Base-by-base conservation (phyloP, 1,140 invertebrate species). In the Triops longicaudatus region DNA sequence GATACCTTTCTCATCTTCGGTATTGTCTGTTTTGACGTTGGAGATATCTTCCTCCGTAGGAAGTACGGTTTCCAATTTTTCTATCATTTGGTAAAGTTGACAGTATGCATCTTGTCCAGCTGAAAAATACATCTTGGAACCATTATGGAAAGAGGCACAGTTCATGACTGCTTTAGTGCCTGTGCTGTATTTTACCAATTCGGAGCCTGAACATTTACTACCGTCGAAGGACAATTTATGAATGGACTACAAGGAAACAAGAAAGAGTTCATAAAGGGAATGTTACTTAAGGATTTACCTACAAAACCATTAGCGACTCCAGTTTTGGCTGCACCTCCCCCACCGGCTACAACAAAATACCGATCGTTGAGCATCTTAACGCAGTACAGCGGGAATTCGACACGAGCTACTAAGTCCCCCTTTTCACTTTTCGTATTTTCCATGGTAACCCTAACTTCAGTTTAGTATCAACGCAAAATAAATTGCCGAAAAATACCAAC, bases 231-330 rank as follows among this genome's bases (percentile, higher is more conserved):
- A 92, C 31, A 97, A 82, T 85, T 97, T 94, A 86, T 94, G 97
- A 81, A 97, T 92, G 89, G 96, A 93, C 94, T 96, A 82, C 2
- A 83, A 82, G 80, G 79, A 73, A 81, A 82, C 1, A 42, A 41
- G 26, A 75, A 12, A 79, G 26, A 26, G 71, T 73, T 26, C 72
- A 71, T n/a, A 71, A n/a, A 79, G 73, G 79, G 1, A 71, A 63
- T 37, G 72, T 73, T 74, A 80, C 73, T n/a, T 76, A 78, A 26
- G 76, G 71, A 77, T 75, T 76, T 79, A 78, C 71, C 72, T 79
- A 86, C 95, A 87, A 98, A 96, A 84, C 94, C 93, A 89, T 99
- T 98, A 22, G 91, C 90, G 78, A 99, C 92, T 27, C 97, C 97
- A 72, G 96, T 98, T 85, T 96, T 98, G 26, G 95, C 91, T 22